Evolutionary conservation across 2,113 vertebrate species (phyloP), one percentile per base, ranked within the genome.

Genomic region (Coptodon bakossiorum): DNA sequence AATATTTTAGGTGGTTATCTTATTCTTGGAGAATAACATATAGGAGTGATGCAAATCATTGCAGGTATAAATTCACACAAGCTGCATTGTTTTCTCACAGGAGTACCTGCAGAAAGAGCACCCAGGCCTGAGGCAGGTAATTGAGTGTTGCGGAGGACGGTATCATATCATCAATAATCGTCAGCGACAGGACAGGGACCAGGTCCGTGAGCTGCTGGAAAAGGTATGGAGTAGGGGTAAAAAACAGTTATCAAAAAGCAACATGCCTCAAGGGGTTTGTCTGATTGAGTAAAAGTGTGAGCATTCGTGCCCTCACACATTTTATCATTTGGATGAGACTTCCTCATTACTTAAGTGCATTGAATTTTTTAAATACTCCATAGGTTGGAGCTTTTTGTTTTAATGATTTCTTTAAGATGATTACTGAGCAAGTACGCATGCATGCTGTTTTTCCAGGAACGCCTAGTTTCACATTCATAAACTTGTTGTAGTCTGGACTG

Each of bases 111-210:
- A 83, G 80, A 86, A 34, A 34, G 96, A 96, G 78, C 88, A 94
- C 81, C 92, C 89, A 2, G 95, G 93, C 43, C 93, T 97, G 61
- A 92, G 89, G 87, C 88, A 95, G 86, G 89, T 96, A 6, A 94
- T 97, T 19, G 85, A 90, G 14, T 57, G 59, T 43, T 97, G 96
- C 7, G 93, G 92, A 3, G 96, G 96, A 12, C 90, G 92, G 27
- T 95, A 93, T 86, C 96, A 96, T 59, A 91, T 96, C 50, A 80
- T 97, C 78, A 96, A 96, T 80, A 97, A 97, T 80, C 96, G 96
- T 5, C 86, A 73, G 50, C 86, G 56, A 3, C 86, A 93, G 14
- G 82, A 97, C 85, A 93, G 92, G 80, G 79, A 88, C 61, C 96
- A 97, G 90, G 94, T 97, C 34, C 13, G 3, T 1, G 38, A 86